Conservation (phyloP, 2,113 vertebrate species). For the Procavia capensis region DNA sequence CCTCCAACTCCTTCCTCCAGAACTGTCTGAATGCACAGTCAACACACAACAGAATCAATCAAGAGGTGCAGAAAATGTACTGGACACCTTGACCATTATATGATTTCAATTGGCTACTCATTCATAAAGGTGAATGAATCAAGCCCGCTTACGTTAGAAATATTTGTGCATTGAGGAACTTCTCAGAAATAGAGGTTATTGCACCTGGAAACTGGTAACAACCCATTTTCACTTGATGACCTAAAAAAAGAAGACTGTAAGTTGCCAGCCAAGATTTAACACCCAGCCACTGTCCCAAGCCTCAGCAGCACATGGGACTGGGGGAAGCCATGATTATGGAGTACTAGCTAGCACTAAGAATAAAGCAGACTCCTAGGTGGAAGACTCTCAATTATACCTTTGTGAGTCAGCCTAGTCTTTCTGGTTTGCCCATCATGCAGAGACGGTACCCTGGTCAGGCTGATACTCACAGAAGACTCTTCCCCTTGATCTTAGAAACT, state of each 20-base stretch:
- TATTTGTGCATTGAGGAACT: not conserved
- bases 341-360: constrained; percentile 46
- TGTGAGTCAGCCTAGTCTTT: constrained; percentile 57
- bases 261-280: not conserved
- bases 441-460: not conserved
- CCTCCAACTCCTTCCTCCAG: not conserved
- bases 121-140: constrained; percentile 15
- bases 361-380: constrained; percentile 40
- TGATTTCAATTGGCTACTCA: not conserved
- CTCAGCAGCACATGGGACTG: not conserved
- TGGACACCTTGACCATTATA: not conserved
- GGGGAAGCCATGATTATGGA: not conserved
- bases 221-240: not conserved
- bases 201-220: not conserved
- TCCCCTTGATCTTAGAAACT: constrained; percentile 11
- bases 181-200: constrained; percentile 33
- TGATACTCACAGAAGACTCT: not conserved
- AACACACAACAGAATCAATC: not conserved
- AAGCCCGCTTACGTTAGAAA: not conserved
- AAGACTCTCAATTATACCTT: constrained; percentile 53
- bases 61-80: not conserved
- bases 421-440: constrained; percentile 51
- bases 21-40: not conserved
- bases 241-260: not conserved
- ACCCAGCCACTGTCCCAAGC: not conserved